phyloP scores from a whole-genome alignment of 1,140 invertebrate species.

The Orussus abietinus region DNA sequence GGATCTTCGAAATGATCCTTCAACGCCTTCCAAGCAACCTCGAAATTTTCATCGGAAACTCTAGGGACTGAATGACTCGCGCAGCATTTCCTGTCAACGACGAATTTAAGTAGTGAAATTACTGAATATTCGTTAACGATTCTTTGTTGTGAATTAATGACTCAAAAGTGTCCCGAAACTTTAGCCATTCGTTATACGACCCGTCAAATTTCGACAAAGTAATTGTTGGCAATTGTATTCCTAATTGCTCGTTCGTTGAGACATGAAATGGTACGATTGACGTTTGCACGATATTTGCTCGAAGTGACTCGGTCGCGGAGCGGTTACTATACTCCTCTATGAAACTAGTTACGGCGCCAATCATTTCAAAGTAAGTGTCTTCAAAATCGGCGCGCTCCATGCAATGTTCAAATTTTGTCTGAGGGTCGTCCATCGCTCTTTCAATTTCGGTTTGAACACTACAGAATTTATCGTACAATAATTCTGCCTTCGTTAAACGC shows the following conservation, averaged over 20 bases:
- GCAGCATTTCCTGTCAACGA: slow-evolving; percentile 21
- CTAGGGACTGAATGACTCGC: slow-evolving; percentile 24
- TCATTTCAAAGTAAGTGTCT: background rate
- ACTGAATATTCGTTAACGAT: slow-evolving; percentile 22
- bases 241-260: slow-evolving; percentile 1
- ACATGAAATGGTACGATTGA: background rate
- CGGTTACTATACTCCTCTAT: background rate
- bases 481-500: background rate
- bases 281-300: background rate
- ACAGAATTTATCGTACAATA: background rate
- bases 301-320: background rate
- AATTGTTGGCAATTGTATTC: slow-evolving; percentile 23
- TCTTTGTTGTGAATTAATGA: slow-evolving; percentile 28
- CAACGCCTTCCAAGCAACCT: slow-evolving; percentile 24
- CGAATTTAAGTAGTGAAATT: slow-evolving; percentile 31
- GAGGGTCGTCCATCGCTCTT: too few species aligned
- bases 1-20: slow-evolving; percentile 26
- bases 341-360: background rate
- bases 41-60: slow-evolving; percentile 28
- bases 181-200: slow-evolving; percentile 25
- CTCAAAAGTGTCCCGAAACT: slow-evolving; percentile 31
- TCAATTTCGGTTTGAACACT: background rate
- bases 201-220: slow-evolving; percentile 28
- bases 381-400: background rate
- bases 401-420: too few species aligned